Evolutionary conservation across 2,113 vertebrate genomes (phyloP), one percentile per base, ranked within the genome.

Genomic region (Nematolebias whitei): DNA sequence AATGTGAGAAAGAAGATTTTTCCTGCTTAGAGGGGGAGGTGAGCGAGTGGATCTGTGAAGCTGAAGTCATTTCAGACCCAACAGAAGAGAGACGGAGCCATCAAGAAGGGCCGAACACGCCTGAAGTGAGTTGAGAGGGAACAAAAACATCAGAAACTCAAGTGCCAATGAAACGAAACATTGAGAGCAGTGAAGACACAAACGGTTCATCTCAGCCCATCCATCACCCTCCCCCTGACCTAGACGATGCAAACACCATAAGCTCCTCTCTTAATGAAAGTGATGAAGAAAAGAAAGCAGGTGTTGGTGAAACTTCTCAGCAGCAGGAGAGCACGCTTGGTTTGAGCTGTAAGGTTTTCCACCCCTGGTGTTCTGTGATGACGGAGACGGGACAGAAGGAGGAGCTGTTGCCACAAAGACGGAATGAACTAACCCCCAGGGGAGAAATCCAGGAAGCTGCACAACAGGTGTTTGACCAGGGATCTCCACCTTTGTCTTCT

Each of bases 391-490:
- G 40, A 50, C 92, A 91, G 68, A 80, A 90, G 92, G 73, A 47
- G 79, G 90, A 60, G 81, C 83, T 74, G 54, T 72, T 77, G 23
- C 29, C 32, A 18, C 79, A 71, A 49, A 57, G 54, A 26, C 78
- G 48, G 13, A 2, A 3, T 75, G 52, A 73, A 44, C 51, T 24
- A 45, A 3, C 16, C 45, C 63, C 54, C 55, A 61, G 24, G 76
- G 76, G 65, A 68, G 59, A 45, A 76, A 90, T 88, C 64, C 88
- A 90, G 89, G 89, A 91, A 90, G 82, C 60, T 54, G 68, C 62
- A 70, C 87, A 86, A 91, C 90, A 93, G 92, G 91, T 93, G 92
- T 85, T 71, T 39, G 22, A 80, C 76, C 80, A 68, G 68, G 59
- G 62, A 54, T 59, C 82, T 82, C 85, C 90, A 75, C 92, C 91